Conservation (phyloP, 2,888 invertebrate species). For the Shargacucullia verbasci region DNA sequence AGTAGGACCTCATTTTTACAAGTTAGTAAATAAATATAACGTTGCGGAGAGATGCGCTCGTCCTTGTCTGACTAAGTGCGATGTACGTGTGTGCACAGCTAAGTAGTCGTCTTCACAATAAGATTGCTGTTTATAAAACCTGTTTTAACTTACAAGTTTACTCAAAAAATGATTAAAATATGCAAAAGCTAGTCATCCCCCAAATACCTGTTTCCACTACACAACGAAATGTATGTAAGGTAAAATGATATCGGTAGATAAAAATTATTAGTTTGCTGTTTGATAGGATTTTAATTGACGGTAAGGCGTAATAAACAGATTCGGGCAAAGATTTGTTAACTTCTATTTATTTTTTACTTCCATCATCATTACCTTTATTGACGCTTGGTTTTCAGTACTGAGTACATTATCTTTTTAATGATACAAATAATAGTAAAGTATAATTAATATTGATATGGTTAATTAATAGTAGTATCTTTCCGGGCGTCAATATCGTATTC, state of each 20-base stretch:
- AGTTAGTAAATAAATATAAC: constrained; percentile 35
- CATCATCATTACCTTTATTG: no score
- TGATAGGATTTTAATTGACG: constrained; percentile 9
- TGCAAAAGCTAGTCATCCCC: constrained; percentile 33
- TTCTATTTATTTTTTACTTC: no score
- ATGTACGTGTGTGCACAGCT: constrained; percentile 44
- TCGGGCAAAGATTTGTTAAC: no score
- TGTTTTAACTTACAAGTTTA: constrained; percentile 44
- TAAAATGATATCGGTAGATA: no score
- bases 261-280: constrained; percentile 1
- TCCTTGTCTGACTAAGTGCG: constrained; percentile 37
- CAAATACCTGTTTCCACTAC: constrained; percentile 33
- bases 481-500: constrained; percentile 40
- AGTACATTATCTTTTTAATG: no score
- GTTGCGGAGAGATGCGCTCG: constrained; percentile 28
- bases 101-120: constrained; percentile 43
- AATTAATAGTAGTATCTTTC: constrained; percentile 20
- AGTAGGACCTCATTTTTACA: constrained; percentile 42
- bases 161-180: constrained; percentile 33
- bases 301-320: constrained; percentile 4
- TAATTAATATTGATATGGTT: neutral
- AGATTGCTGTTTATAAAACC: constrained; percentile 47
- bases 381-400: no score
- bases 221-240: constrained; percentile 7
- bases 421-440: no score